Evolutionary conservation across 2,888 invertebrate species (phyloP), one percentile per base, ranked within the genome.

Genomic region (Alloscopus bannaensis): DNA sequence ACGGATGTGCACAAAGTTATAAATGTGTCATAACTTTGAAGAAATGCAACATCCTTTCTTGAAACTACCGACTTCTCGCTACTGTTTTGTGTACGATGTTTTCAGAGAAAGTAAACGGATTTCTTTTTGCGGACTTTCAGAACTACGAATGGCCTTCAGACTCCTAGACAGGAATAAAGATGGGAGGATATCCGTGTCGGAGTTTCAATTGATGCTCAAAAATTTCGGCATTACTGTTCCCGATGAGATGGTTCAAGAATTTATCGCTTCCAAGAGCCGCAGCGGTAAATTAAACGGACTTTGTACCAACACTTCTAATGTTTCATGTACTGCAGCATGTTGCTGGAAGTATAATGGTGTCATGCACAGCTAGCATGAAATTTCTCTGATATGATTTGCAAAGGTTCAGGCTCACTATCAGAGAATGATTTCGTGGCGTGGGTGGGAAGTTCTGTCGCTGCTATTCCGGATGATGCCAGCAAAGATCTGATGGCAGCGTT

Each of bases 401-500:
- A 66, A 81, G 81, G 81, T 24, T 62, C 79, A 20, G 70, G 75
- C 50, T 68, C 76, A 3, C 66, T 81, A 26, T 71, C 76, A 11
- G 83, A 83, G 66, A 60, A 66, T 18, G 83, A 83, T 45, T 83
- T 83, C 50, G 60, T 84, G 26, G 81, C 81, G 65, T 84, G 84
- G 84, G 78, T 84, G 40, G 71, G 80, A 1, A 76, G 62, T 59
- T 70, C 64, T 13, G 71, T 78, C 26, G 70, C 71, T 11, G 71
- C 78, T 29, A 71, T 73, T 57, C 68, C 73, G 59, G 70, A 75
- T 13, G 75, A 75, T 59, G 70, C 65, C 18, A 40, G 57, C 26
- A 75, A 93, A 88, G 95, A 96, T 88, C 90, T 96, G 85, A 91
- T 94, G 86, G 95, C 96, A 79, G 96, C 96, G 86, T 96, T 96